These are phyloP conservation scores for Silurus asotus DNA, from an alignment of 2,113 vertebrate genomes.

Conservation along the genomic window DNA sequence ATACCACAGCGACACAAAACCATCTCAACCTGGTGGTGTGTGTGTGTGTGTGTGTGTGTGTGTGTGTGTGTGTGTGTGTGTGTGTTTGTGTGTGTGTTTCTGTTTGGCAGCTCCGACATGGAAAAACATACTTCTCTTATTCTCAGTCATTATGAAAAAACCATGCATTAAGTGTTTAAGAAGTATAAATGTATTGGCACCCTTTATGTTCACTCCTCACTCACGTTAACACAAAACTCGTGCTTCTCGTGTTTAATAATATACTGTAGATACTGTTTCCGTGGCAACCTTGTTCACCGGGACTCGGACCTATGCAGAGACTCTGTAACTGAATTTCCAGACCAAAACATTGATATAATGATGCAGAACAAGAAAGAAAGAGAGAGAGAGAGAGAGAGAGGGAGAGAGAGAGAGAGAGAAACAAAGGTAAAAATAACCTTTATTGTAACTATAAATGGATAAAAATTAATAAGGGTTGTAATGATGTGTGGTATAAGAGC, in stretches of 20 bases:
- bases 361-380: background rate
- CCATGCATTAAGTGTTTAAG: too few relatives aligned
- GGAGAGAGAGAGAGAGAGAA: background rate
- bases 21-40: background rate
- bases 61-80: slow-evolving; percentile 8
- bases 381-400: background rate
- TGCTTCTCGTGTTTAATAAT: background rate
- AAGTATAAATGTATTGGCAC: background rate
- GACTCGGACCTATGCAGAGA: background rate
- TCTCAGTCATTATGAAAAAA: too few relatives aligned
- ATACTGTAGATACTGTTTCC: background rate
- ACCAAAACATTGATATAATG: background rate
- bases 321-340: too few relatives aligned
- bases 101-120: too few relatives aligned
- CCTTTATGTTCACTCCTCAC: background rate
- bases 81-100: background rate
- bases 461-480: background rate
- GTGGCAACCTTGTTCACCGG: background rate
- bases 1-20: background rate
- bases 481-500: background rate
- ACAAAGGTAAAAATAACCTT: background rate
- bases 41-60: slow-evolving; percentile 15
- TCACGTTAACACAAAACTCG: background rate
- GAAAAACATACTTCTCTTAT: too few relatives aligned
- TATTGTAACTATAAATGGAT: background rate